Base-by-base conservation (phyloP, 2,113 vertebrate species). In the Nesogale talazaci region DNA sequence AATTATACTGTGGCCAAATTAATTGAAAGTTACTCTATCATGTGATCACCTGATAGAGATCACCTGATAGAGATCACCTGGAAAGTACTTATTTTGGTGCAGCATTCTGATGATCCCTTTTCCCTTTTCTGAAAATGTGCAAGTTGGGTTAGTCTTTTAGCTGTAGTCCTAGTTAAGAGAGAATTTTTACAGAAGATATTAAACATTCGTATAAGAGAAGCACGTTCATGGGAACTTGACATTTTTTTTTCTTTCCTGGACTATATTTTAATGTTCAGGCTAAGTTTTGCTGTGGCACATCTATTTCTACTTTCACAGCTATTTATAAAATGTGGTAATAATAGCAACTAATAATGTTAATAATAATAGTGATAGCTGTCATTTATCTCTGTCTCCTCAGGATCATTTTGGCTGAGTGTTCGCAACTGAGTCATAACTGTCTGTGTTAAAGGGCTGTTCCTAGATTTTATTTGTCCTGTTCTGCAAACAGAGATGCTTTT, bases 41-140 rank as follows among this genome's bases (percentile, higher is more conserved):
- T 97, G 95, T 97, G 97, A 97, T 97, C 97, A 98, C 98, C 97
- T n/a, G n/a, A n/a, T n/a, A n/a, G n/a, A n/a, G n/a, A n/a, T n/a
- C n/a, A n/a, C n/a, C n/a, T n/a, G n/a, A n/a, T n/a, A n/a, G n/a
- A n/a, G 97, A 97, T 97, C 97, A 98, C 98, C 97, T 96, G 88
- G 96, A 96, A 92, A 90, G 63, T 97, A 95, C 95, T 97, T 97
- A 95, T 96, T 96, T 95, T 97, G 94, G 90, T 93, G 69, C 88
- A 95, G 81, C 25, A 89, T 96, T 93, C 91, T 97, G 92, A 89
- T 90, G 94, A 96, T 88, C 82, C 96, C 96, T 6, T 86, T 84
- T 63, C 82, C 72, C 56, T 83, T 77, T 92, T 92, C 77, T 77
- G 69, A 92, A 93, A 88, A 94, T 86, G 23, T 52, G 63, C 63